A percentile compares a stretch with the other conserved stretches of the same genome.
Conservation (phyloP, 1,140 invertebrate species). For the Antheraea mylitta region DNA sequence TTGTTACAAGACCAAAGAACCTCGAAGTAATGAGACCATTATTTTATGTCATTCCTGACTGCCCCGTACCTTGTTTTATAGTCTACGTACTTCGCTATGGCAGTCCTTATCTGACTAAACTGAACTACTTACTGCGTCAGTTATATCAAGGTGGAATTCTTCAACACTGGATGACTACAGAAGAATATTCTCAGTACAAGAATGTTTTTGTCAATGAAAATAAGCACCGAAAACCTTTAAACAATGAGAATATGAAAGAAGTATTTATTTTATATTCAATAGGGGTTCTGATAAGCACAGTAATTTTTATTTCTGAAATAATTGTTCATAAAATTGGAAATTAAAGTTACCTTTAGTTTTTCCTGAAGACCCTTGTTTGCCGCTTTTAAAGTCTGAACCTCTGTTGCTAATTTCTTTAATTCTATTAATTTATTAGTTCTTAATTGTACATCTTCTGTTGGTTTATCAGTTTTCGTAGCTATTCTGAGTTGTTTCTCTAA, state of each 20-base stretch:
- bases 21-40: conserved; percentile 53
- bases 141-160: conserved; percentile 61
- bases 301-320: conserved; percentile 49
- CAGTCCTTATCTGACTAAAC: conserved; percentile 54
- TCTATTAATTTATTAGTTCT: conserved; percentile 51
- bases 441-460: conserved; percentile 37
- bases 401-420: conserved; percentile 59
- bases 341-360: conserved; percentile 67
- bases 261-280: conserved; percentile 52
- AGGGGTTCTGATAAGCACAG: conserved; percentile 42
- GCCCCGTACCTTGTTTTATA: conserved; percentile 62
- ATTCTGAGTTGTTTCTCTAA: conserved; percentile 70
- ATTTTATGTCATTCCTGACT: conserved; percentile 55
- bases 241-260: conserved; percentile 45
- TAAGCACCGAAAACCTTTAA: conserved; percentile 53
- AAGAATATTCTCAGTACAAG: conserved; percentile 39
- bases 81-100: conserved; percentile 65
- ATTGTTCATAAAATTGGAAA: too few relatives aligned
- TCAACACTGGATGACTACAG: conserved; percentile 54
- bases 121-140: conserved; percentile 51
- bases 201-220: conserved; percentile 41
- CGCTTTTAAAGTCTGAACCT: conserved; percentile 75
- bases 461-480: conserved; percentile 50
- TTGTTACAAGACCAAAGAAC: conserved; percentile 48
- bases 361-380: conserved; percentile 76